Percentiles rank a stretch among this genome's conserved stretches.
Conservation (phyloP, 2,113 vertebrate genomes). For the Tachuris rubrigastra region DNA sequence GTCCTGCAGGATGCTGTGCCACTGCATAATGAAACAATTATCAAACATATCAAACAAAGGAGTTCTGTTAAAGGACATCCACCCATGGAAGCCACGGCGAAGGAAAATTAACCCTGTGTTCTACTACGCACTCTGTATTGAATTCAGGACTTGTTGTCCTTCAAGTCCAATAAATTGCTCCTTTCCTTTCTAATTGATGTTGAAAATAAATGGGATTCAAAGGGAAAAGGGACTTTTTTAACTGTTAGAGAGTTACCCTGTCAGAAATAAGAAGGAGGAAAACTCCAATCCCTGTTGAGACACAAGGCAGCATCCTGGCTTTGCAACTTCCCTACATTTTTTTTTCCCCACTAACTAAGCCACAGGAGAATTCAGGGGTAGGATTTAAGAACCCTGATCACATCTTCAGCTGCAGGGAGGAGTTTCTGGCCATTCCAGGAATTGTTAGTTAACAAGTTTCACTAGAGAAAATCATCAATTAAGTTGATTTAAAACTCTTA, state of each 20-base stretch:
- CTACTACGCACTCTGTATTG: neutral
- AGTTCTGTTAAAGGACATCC: slow-evolving; percentile 29
- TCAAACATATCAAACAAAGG: slow-evolving; percentile 1
- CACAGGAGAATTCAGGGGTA: neutral
- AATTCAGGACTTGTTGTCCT: neutral
- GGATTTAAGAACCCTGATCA: neutral
- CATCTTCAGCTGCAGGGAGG: neutral
- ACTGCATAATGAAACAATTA: slow-evolving; percentile 4
- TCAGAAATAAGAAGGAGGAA: neutral
- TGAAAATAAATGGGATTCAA: neutral
- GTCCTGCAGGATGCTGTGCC: neutral
- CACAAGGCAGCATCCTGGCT: neutral
- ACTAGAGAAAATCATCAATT: neutral
- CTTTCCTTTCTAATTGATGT: neutral
- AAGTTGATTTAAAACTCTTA: neutral
- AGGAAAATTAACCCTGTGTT: slow-evolving; percentile 34
- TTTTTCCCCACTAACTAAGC: neutral
- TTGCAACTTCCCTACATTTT: neutral
- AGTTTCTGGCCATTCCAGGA: neutral
- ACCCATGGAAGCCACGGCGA: slow-evolving; percentile 5
- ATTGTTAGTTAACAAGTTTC: neutral
- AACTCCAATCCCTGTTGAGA: neutral
- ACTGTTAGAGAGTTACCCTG: neutral
- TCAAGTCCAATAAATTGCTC: neutral
- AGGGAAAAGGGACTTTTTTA: neutral